These are phyloP conservation scores for Megalops cyprinoides DNA, from an alignment of 2,797 vertebrate genomes.

Conservation along the genomic window DNA sequence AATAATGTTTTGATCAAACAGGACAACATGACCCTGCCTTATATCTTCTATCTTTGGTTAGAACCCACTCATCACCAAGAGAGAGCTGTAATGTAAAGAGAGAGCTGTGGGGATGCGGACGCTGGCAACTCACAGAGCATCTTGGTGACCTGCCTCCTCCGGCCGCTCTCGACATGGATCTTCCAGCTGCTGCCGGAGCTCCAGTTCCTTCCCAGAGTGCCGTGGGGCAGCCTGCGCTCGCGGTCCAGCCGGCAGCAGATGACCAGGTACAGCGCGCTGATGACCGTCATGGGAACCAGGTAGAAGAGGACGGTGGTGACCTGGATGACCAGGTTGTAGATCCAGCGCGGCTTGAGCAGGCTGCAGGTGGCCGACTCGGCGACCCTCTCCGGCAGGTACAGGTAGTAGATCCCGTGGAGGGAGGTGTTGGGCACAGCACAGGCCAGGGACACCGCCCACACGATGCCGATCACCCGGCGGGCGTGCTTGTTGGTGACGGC, in stretches of 20 bases:
- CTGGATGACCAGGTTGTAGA: slow-evolving; percentile 80
- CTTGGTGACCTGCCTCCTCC: slow-evolving; percentile 77
- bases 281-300: slow-evolving; percentile 76
- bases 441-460: slow-evolving; percentile 70
- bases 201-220: slow-evolving; percentile 55
- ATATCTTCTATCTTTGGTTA: too few relatives aligned
- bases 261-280: slow-evolving; percentile 74
- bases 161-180: slow-evolving; percentile 63
- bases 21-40: too few relatives aligned
- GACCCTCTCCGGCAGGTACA: slow-evolving; percentile 65
- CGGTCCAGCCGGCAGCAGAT: slow-evolving; percentile 73
- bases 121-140: slow-evolving; percentile 84
- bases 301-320: slow-evolving; percentile 80
- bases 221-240: slow-evolving; percentile 54
- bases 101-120: too few relatives aligned
- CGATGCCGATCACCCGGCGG: slow-evolving; percentile 66
- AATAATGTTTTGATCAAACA: too few relatives aligned
- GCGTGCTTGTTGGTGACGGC: slow-evolving; percentile 74
- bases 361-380: slow-evolving; percentile 78
- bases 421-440: slow-evolving; percentile 79
- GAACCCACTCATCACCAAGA: too few relatives aligned
- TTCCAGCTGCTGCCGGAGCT: slow-evolving; percentile 56
- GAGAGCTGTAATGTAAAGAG: not conserved
- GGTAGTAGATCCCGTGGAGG: slow-evolving; percentile 75
- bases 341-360: slow-evolving; percentile 77